Evolutionary conservation across 2,113 vertebrate species (phyloP).

Genomic region (Chamaea fasciata): DNA sequence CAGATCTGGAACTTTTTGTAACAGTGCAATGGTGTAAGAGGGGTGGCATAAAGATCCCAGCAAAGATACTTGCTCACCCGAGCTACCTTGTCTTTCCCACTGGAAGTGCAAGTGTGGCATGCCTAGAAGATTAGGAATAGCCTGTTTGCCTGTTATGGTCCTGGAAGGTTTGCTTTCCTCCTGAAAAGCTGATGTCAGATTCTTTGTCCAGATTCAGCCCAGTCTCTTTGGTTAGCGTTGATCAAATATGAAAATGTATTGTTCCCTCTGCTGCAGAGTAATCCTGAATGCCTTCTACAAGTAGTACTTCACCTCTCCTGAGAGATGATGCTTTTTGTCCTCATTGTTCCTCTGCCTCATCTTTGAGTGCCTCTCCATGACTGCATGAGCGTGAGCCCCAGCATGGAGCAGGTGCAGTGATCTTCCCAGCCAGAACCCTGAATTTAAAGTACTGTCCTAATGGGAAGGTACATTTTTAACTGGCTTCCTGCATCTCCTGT

Average conservation of each 20-base stretch:
- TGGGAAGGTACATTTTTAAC: background rate
- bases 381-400: background rate
- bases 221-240: background rate
- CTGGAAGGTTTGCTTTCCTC: background rate
- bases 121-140: background rate
- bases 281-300: background rate
- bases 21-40: background rate
- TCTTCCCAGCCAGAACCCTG: background rate
- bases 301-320: background rate
- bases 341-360: rapidly evolving
- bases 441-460: background rate
- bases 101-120: rapidly evolving
- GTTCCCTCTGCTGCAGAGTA: background rate
- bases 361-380: background rate
- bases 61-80: background rate
- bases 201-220: background rate
- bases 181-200: background rate
- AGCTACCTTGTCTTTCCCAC: rapidly evolving
- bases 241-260: background rate
- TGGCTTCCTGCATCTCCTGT: background rate
- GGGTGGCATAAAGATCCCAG: background rate
- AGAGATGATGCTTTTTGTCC: background rate
- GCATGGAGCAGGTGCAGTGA: background rate
- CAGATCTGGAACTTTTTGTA: background rate
- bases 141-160: background rate